Conservation (phyloP, 2,113 vertebrate genomes). For the Oncorhynchus keta region DNA sequence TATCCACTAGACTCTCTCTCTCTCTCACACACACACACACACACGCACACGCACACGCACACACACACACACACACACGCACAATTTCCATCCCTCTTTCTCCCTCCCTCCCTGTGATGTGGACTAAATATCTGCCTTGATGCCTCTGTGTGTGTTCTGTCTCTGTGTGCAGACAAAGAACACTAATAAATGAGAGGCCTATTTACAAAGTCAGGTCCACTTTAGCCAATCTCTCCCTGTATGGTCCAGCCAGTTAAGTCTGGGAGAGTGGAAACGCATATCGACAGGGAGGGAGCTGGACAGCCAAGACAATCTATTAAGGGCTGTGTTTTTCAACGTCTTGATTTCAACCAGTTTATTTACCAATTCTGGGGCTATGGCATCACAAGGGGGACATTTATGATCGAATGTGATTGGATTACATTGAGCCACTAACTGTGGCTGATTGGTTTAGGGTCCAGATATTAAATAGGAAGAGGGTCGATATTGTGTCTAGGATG, state of each 20-base stretch:
- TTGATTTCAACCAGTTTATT: conserved; percentile 74
- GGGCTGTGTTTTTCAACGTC: conserved; percentile 64
- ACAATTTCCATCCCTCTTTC: conserved; percentile 59
- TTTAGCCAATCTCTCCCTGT: conserved; percentile 76
- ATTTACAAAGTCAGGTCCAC: conserved; percentile 79
- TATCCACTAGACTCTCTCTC: background rate
- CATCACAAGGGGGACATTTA: conserved; percentile 61
- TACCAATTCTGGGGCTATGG: conserved; percentile 65
- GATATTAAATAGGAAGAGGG: conserved; percentile 72
- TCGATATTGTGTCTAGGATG: conserved; percentile 58
- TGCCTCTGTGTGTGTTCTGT: conserved; percentile 54
- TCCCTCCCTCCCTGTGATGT: conserved; percentile 59
- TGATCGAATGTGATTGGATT: conserved; percentile 74
- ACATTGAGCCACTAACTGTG: conserved; percentile 69
- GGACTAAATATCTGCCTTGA: conserved; percentile 71
- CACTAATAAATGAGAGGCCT: conserved; percentile 70
- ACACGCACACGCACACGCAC: too few species aligned
- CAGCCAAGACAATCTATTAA: conserved; percentile 71
- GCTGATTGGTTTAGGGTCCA: conserved; percentile 74
- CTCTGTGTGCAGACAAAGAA: conserved; percentile 55
- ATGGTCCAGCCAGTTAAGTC: conserved; percentile 58
- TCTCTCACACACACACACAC: too few species aligned
- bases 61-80: conserved; percentile 25
- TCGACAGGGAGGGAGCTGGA: conserved; percentile 51
- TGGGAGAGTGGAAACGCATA: conserved; percentile 66